These are phyloP conservation scores for Poecilia picta DNA, from an alignment of 2,797 vertebrate species.

Conservation along the genomic window DNA sequence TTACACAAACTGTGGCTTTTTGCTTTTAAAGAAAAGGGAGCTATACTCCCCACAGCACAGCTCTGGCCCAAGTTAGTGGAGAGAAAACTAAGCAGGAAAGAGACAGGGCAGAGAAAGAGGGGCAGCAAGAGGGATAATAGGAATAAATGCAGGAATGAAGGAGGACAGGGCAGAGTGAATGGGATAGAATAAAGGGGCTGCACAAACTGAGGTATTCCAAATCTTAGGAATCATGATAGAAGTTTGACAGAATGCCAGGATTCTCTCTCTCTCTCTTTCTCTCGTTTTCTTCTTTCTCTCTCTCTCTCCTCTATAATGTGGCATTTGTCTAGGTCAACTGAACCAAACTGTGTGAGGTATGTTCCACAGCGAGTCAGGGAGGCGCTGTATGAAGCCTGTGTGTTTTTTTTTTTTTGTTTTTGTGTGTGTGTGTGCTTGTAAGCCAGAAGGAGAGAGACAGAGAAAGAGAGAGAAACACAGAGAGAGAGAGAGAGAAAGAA, in stretches of 20 bases:
- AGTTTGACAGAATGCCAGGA: constrained; percentile 79
- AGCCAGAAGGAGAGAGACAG: constrained; percentile 36
- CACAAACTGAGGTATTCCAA: constrained; percentile 78
- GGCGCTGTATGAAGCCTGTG: constrained; percentile 43
- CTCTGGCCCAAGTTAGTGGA: constrained; percentile 62
- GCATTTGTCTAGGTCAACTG: constrained; percentile 81
- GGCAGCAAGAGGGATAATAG: constrained; percentile 42
- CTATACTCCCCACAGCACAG: constrained; percentile 53
- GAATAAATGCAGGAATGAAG: constrained; percentile 26
- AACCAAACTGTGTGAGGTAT: constrained; percentile 78
- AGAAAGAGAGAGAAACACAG: neutral
- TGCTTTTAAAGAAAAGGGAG: constrained; percentile 60
- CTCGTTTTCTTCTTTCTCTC: constrained; percentile 5
- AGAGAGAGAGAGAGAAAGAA: constrained; percentile 21
- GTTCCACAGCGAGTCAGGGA: constrained; percentile 57
- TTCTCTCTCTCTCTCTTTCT: constrained; percentile 49
- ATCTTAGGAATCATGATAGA: constrained; percentile 79
- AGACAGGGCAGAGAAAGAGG: constrained; percentile 58
- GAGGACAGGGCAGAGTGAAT: constrained; percentile 31
- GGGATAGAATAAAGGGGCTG: constrained; percentile 41
- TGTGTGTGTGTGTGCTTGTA: constrained; percentile 30
- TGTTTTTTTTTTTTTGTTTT: constrained; percentile 18
- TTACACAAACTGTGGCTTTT: constrained; percentile 64
- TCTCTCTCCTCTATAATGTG: constrained; percentile 69
- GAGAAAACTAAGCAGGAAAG: constrained; percentile 62